Conservation (phyloP, 2,797 vertebrate genomes). For the Echeneis naucrates region DNA sequence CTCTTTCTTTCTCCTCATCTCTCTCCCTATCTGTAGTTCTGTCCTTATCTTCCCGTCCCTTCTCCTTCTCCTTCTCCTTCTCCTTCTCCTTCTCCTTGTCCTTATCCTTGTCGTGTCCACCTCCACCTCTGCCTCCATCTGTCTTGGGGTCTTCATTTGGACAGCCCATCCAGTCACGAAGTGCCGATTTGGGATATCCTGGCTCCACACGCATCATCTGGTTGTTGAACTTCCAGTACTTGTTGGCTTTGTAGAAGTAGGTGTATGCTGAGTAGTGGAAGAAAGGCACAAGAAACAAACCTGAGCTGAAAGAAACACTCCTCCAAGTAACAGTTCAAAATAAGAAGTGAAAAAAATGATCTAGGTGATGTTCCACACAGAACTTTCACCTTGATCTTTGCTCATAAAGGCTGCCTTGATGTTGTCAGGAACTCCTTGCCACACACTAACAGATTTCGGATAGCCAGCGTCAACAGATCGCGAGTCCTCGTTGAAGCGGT, state of each 20-base stretch:
- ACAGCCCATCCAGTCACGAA: constrained; percentile 92
- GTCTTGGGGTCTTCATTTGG: constrained; percentile 86
- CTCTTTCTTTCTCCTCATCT: constrained; percentile 32
- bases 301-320: background rate
- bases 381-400: constrained; percentile 88
- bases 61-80: constrained; percentile 64
- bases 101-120: constrained; percentile 74
- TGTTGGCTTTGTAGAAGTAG: constrained; percentile 95
- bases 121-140: constrained; percentile 73
- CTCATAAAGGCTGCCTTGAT: constrained; percentile 91
- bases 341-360: background rate
- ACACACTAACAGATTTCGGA: constrained; percentile 88
- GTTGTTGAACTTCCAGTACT: constrained; percentile 96
- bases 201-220: constrained; percentile 91
- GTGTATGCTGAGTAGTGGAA: constrained; percentile 85
- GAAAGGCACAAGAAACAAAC: constrained; percentile 20
- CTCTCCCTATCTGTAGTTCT: constrained; percentile 3
- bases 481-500: constrained; percentile 90
- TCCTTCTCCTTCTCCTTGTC: constrained; percentile 68
- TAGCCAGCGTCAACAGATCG: constrained; percentile 87
- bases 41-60: constrained; percentile 44
- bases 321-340: background rate
- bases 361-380: background rate
- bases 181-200: constrained; percentile 91
- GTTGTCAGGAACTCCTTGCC: constrained; percentile 93